Base-by-base conservation (phyloP, 2,888 invertebrate species). In the Ennomos erosarius region DNA sequence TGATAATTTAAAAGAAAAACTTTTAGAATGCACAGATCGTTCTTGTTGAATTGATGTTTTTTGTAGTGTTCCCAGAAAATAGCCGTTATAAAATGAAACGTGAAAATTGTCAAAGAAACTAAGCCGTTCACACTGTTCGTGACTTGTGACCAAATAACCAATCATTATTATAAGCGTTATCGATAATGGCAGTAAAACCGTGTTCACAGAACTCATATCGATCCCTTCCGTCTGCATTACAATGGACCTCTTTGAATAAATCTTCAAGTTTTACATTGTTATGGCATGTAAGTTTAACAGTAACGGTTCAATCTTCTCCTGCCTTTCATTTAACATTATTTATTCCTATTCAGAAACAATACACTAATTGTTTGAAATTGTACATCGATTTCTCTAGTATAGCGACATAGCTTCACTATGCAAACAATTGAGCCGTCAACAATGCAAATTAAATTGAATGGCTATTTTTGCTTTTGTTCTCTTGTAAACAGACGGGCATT, bases 401-500 rank as follows among this genome's bases (percentile, higher is more conserved):
- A 16, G 16, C 16, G 16, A 12, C 50, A 50, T 39, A 44, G 40
- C 26, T 26, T 6, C 26, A 16, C 55, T 64, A 60, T 68, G 66
- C 63, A 58, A 65, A 65, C 58, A 57, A 67, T 66, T 62, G 46
- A 52, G 55, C 63, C 26, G 4, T 4, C 66, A 59, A 64, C 63
- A 64, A 61, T 60, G 63, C 64, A 62, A 64, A 70, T 71, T 70
- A 58, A 71, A 68, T 64, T 58, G 54, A 68, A 68, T 60, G 43
- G 56, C 53, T 61, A 61, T 66, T 68, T 51, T 44, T 70, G 63
- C 67, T 67, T 66, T 65, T 71, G 65, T 71, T 65, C 73, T 72
- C 65, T 68, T 67, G 54, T 60, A 63, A 65, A 63, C 61, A 64
- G 64, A 62, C 55, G 57, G n/a, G n/a, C n/a, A 47, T 36, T 34